Conservation (phyloP, 2,888 invertebrate genomes). For the Chymomyza procnemis region DNA sequence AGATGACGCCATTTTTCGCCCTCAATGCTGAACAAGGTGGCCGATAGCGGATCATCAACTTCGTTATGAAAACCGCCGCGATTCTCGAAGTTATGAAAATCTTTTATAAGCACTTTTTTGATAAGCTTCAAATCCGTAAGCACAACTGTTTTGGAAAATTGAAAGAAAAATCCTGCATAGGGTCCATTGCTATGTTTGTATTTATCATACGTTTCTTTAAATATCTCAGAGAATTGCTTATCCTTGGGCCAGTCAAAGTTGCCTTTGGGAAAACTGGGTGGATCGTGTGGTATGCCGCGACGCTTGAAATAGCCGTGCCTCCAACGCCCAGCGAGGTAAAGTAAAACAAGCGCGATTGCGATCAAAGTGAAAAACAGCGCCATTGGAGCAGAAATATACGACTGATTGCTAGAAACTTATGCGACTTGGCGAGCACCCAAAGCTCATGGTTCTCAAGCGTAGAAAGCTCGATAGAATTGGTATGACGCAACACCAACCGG, state of each 20-base stretch:
- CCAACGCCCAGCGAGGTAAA: background rate
- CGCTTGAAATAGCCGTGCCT: background rate
- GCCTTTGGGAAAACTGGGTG: background rate
- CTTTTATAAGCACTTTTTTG: conserved; percentile 17
- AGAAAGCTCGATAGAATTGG: too few species aligned
- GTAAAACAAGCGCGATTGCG: background rate
- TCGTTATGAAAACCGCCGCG: conserved; percentile 52
- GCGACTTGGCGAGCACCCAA: too few species aligned
- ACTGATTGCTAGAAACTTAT: too few species aligned
- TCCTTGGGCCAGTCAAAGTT: background rate
- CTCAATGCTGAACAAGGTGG: conserved; percentile 64
- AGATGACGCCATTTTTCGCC: conserved; percentile 77
- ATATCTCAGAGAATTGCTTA: background rate
- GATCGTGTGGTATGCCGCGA: background rate
- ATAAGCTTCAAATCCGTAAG: conserved; percentile 39
- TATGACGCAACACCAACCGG: too few species aligned
- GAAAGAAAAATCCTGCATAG: conserved; percentile 48
- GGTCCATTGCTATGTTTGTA: conserved; percentile 51
- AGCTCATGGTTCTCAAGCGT: too few species aligned
- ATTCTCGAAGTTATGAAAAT: background rate
- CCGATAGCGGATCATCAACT: conserved; percentile 67
- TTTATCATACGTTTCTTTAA: conserved; percentile 29
- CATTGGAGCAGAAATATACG: too few species aligned
- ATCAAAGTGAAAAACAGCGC: background rate
- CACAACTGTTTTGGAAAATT: conserved; percentile 35